Percentiles rank a stretch among this genome's conserved stretches.
Conservation (phyloP, 2,797 vertebrate species). For the Hyperoplus immaculatus region DNA sequence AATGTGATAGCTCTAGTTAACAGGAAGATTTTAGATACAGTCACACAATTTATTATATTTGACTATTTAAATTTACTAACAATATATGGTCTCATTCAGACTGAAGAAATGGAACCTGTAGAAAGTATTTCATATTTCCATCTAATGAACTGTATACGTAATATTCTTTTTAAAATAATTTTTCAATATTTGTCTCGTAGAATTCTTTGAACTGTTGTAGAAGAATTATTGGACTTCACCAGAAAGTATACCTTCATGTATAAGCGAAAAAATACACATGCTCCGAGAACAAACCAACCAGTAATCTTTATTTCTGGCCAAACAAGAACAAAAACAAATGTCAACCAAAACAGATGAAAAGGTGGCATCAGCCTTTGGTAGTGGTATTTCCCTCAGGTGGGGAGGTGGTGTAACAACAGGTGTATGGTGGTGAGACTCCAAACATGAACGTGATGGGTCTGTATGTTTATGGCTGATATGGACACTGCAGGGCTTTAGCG, state of each 20-base stretch:
- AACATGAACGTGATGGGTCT: not conserved
- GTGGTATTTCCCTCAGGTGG: slow-evolving; percentile 58
- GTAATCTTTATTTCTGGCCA: slow-evolving; percentile 1
- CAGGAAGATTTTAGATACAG: not conserved
- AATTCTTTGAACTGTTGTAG: not conserved
- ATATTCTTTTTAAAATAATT: not conserved
- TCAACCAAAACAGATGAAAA: slow-evolving; percentile 16
- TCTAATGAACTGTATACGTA: not conserved
- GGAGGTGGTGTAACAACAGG: slow-evolving; percentile 23
- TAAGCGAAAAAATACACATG: not conserved
- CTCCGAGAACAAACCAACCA: not conserved
- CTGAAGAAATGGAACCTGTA: not conserved
- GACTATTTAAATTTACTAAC: slow-evolving; percentile 12
- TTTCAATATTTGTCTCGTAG: not conserved
- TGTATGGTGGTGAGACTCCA: not conserved
- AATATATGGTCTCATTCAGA: slow-evolving; percentile 12
- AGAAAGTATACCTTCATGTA: not conserved
- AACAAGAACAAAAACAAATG: not conserved
- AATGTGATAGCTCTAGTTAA: not conserved
- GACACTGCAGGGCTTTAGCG: not conserved
- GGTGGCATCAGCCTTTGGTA: slow-evolving; percentile 35
- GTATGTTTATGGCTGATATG: not conserved
- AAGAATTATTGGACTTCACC: slow-evolving; percentile 6
- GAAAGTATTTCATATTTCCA: slow-evolving; percentile 9
- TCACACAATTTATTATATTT: slow-evolving; percentile 5